Base-by-base conservation (phyloP, 2,888 invertebrate genomes). In the Cantharis nigra region DNA sequence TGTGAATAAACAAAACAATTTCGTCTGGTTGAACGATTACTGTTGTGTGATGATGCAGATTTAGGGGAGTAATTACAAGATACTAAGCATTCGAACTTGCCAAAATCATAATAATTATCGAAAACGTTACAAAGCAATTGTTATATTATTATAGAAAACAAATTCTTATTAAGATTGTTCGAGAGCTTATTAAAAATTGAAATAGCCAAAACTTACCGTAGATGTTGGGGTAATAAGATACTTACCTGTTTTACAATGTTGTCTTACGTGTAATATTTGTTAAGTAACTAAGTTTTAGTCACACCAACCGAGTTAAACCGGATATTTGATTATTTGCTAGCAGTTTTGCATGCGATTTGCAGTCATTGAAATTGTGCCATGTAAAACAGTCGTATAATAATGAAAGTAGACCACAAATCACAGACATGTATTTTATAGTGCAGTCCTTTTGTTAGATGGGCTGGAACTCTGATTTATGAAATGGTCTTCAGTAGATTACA, bases 401-500 rank as follows among this genome's bases (percentile, higher is more conserved):
- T 75, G 75, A 71, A 75, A 75, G 75, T 81, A 80, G 78, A 80
- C 83, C 81, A 81, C 82, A 83, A 81, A 83, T 81, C 81, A 79
- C 81, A 80, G 80, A 79, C 80, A 77, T 77, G 80, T 80, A 82
- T 83, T 84, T 83, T 82, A 82, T 81, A 81, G 81, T 79, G 81
- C 80, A 80, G 82, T 82, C 81, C 82, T 83, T 84, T 84, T 83
- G 84, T 84, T 82, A 80, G 81, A 83, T 82, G 79, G 83, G 79
- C 79, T 78, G 83, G 83, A 83, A 83, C 83, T 80, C 77, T 83
- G 82, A 84, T 84, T 83, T 84, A 84, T 82, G 81, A 80, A 78
- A 75, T 71, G 71, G 67, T 75, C 75, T 75, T 75, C 75, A 75
- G 70, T 63, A 75, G 70, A 75, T 75, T 71, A 65, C 75, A 75